A percentile compares a stretch with the other conserved stretches of the same genome.
Evolutionary conservation across 2,888 invertebrate genomes (phyloP).

Genomic region (Helicoverpa assulta): DNA sequence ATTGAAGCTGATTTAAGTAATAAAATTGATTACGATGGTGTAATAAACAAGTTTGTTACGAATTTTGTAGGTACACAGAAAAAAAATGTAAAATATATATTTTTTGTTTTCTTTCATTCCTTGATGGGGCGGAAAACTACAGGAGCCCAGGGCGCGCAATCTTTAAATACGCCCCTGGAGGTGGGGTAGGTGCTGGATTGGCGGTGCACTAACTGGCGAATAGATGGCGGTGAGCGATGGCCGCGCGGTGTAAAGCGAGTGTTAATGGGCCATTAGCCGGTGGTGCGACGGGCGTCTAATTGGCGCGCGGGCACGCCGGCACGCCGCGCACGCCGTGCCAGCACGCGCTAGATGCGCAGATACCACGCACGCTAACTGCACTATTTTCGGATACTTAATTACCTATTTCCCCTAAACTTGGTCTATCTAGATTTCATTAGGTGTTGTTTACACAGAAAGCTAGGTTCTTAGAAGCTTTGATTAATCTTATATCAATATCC

Average conservation of each 20-base stretch:
- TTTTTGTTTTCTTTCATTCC: no score
- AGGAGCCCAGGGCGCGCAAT: no score
- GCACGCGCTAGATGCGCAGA: slow-evolving; percentile 77
- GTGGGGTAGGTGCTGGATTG: slow-evolving; percentile 59
- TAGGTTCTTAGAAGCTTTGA: not conserved
- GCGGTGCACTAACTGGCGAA: slow-evolving; percentile 65
- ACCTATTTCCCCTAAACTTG: slow-evolving; percentile 58
- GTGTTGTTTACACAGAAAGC: not conserved
- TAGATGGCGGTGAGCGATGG: slow-evolving; percentile 81
- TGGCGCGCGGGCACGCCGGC: slow-evolving; percentile 77
- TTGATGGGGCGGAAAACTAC: no score
- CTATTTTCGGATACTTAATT: slow-evolving; percentile 72
- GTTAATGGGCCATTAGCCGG: slow-evolving; percentile 87
- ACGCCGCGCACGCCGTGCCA: slow-evolving; percentile 67
- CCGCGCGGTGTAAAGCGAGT: slow-evolving; percentile 80
- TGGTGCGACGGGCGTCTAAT: slow-evolving; percentile 79
- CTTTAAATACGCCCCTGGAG: no score
- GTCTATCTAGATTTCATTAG: slow-evolving; percentile 42
- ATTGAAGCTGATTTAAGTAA: no score
- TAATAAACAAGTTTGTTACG: no score
- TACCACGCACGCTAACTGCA: slow-evolving; percentile 80
- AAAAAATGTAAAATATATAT: no score
- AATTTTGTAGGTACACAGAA: no score
- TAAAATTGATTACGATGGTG: no score
- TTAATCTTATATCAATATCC: not conserved